Percentiles rank a stretch among this genome's conserved stretches.
Conservation (phyloP, 2,888 invertebrate species). For the Oxytorus armatus region DNA sequence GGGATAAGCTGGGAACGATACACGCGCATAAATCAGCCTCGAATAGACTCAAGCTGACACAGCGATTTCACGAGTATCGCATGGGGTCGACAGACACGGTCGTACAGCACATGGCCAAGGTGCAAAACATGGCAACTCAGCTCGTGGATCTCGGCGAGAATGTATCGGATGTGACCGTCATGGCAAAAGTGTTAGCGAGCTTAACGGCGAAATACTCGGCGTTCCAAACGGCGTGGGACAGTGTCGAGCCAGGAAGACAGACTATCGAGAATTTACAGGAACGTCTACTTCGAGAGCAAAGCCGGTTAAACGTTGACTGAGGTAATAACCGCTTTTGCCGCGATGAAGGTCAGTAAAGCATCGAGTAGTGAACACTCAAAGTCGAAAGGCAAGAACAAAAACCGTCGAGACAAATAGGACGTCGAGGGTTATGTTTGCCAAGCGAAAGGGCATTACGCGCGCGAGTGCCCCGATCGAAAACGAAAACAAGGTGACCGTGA, state of each 20-base stretch:
- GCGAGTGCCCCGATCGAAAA: conserved; percentile 56
- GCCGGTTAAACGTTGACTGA: conserved; percentile 35
- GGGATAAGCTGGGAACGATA: conserved; percentile 46
- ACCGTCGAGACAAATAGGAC: conserved; percentile 20
- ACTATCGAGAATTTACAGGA: conserved; percentile 57
- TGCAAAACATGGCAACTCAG: conserved; percentile 60
- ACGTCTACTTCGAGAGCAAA: conserved; percentile 55
- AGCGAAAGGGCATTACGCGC: conserved; percentile 37
- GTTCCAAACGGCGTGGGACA: conserved; percentile 64
- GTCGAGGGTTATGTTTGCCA: conserved; percentile 36
- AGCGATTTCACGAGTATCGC: conserved; percentile 53
- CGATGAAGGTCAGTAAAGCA: conserved; percentile 10
- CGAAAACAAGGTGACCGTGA: conserved; percentile 29
- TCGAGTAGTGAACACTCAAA: not conserved
- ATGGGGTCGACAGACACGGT: conserved; percentile 57
- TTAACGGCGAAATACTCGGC: conserved; percentile 56
- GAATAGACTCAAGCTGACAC: conserved; percentile 51
- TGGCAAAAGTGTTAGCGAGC: conserved; percentile 63
- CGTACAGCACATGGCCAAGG: conserved; percentile 53
- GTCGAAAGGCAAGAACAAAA: not conserved
- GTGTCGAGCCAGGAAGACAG: conserved; percentile 54
- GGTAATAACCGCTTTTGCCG: conserved; percentile 26
- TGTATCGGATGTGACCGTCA: conserved; percentile 46
- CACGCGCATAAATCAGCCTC: conserved; percentile 64
- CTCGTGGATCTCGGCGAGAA: conserved; percentile 54